Evolutionary conservation across 2,888 invertebrate species (phyloP).

Genomic region (Polyommatus icarus): DNA sequence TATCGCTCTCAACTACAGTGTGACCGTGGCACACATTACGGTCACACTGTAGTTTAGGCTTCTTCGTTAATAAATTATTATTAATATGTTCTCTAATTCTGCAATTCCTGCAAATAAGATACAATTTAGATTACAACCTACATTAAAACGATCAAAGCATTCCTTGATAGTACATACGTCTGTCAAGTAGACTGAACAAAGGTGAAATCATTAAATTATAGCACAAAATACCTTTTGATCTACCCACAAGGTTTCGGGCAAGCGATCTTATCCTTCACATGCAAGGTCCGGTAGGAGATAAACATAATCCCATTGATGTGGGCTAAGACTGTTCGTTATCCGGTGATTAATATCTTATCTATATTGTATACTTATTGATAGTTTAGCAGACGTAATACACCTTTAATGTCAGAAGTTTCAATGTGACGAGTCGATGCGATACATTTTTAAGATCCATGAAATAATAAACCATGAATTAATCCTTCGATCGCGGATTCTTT

Average conservation of each 20-base stretch:
- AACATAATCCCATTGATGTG: neutral
- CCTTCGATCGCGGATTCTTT: no score
- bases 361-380: neutral
- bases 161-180: neutral
- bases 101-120: neutral
- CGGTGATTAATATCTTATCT: neutral
- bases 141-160: neutral
- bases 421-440: no score
- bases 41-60: no score
- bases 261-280: slow-evolving; percentile 15
- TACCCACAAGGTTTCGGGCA: neutral
- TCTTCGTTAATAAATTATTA: no score
- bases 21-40: no score
- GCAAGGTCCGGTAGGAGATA: neutral
- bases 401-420: no score
- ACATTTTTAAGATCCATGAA: no score
- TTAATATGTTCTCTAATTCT: neutral
- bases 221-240: slow-evolving; percentile 7
- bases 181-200: neutral
- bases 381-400: neutral
- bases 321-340: neutral
- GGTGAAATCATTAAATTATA: slow-evolving; percentile 14
- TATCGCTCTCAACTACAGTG: no score
- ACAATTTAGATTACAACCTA: neutral
- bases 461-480: no score